A percentile compares a stretch with the other conserved stretches of the same genome.
phyloP scores from a whole-genome alignment of 2,888 invertebrate genomes.

The Coelinius sp. region DNA sequence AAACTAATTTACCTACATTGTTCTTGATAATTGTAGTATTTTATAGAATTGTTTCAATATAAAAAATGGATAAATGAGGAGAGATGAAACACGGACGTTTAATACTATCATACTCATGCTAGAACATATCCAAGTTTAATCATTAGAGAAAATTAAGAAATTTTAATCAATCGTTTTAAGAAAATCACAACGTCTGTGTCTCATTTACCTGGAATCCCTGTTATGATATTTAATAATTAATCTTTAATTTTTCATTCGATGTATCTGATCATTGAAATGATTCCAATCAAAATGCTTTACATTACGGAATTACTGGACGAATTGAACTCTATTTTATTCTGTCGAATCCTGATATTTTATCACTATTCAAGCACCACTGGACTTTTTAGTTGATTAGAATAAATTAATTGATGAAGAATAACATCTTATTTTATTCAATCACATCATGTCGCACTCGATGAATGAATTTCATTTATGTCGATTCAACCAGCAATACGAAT shows the following conservation, averaged over 20 bases:
- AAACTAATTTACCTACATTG: not conserved
- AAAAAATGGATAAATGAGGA: not conserved
- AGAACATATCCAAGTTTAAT: constrained; percentile 32
- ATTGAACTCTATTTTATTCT: constrained; percentile 28
- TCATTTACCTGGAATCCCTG: not conserved
- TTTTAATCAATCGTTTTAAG: constrained; percentile 25
- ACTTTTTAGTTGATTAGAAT: constrained; percentile 1
- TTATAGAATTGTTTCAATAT: constrained; percentile 2
- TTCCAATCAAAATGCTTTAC: constrained; percentile 7
- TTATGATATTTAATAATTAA: not conserved
- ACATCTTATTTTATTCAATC: constrained; percentile 7
- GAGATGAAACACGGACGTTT: constrained; percentile 1
- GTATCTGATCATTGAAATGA: not conserved
- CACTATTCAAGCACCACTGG: constrained; percentile 19
- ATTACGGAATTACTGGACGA: not conserved
- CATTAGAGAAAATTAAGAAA: constrained; percentile 19
- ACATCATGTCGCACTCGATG: constrained; percentile 19
- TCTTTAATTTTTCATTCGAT: not conserved
- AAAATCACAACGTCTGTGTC: constrained; percentile 22
- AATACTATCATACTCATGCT: constrained; percentile 20
- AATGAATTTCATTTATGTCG: constrained; percentile 10
- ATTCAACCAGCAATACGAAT: constrained; percentile 15
- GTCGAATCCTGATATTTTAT: constrained; percentile 32
- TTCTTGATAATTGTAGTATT: not conserved
- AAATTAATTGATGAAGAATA: constrained; percentile 8